Evolutionary conservation across 1,140 invertebrate species (phyloP), one percentile per base, ranked within the genome.

Genomic region (Dendrolimus kikuchii): DNA sequence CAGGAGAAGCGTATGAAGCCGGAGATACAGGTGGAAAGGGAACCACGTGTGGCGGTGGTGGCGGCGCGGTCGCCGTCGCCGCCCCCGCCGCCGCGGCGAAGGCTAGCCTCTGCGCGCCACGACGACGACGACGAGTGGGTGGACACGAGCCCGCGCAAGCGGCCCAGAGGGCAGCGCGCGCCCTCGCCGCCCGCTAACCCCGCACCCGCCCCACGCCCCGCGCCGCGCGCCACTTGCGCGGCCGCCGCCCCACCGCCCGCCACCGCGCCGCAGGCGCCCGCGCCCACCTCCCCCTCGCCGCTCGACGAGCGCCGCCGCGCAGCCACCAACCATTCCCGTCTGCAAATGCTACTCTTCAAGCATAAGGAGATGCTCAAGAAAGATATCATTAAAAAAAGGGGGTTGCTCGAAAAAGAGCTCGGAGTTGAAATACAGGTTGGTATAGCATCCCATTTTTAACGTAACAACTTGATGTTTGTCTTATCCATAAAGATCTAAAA

Each of bases 291-390:
- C 9, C 6, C 48, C 58, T 36, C 64, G 49, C 49, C 57, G 5
- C 46, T 54, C 37, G 83, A 86, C 5, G 83, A 86, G 59, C 77
- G 82, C 5, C 80, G 81, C 2, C 77, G 82, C 9, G 71, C 75
- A 38, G 77, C 77, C 47, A 74, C 81, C 40, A 80, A 76, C 38
- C 74, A 86, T 59, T 86, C 90, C 9, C 90, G 91, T 64, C 88
- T 92, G 56, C 90, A 92, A 62, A 90, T 92, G 66, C 81, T 91
- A 44, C 83, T 97, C 10, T 93, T 92, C 75, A 91, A 94, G 61
- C 96, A 98, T 59, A 98, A 97, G 74, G 96, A 98, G 77, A 84
- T 94, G 59, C 89, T 99, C 10, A 98, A 98, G 80, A 97, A 97
- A 72, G 96, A 98, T 67, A 98, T 98, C 54, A 90, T 97, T 41